Evolutionary conservation across 2,797 vertebrate genomes (phyloP).

Genomic region (Pseudopleuronectes americanus): DNA sequence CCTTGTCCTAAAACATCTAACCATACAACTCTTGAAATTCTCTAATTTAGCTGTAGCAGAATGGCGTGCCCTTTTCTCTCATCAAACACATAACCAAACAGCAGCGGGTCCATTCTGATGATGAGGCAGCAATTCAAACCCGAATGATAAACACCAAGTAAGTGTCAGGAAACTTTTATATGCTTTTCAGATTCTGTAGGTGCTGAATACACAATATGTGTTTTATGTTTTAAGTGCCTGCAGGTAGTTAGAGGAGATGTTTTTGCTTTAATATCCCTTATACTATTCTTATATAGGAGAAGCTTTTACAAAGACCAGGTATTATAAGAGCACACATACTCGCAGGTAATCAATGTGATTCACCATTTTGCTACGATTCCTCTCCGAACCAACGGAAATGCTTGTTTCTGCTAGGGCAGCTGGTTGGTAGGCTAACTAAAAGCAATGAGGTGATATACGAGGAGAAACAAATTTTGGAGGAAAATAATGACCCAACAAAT

Average conservation of each 20-base stretch:
- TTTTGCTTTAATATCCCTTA: neutral
- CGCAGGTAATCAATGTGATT: neutral
- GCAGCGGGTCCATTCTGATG: constrained; percentile 56
- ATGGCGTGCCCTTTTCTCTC: constrained; percentile 54
- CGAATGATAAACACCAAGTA: constrained; percentile 57
- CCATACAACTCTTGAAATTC: constrained; percentile 62
- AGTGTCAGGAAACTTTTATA: constrained; percentile 26
- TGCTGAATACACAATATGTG: constrained; percentile 9
- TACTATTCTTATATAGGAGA: neutral
- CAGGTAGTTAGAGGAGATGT: neutral
- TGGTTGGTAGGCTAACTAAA: no score
- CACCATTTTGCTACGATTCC: neutral
- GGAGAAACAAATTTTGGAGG: no score
- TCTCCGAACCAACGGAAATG: neutral
- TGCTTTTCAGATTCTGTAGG: constrained; percentile 3
- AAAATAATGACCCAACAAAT: no score
- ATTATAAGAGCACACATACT: neutral
- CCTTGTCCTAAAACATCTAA: constrained; percentile 53
- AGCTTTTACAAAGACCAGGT: neutral
- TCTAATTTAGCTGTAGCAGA: constrained; percentile 70
- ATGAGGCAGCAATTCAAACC: constrained; percentile 53
- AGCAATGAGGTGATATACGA: no score
- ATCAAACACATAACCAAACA: constrained; percentile 58
- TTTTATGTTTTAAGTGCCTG: neutral
- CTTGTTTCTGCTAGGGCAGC: neutral